A percentile compares a stretch with the other conserved stretches of the same genome.
Evolutionary conservation across 2,113 vertebrate species (phyloP).

Genomic region (Lathamus discolor): DNA sequence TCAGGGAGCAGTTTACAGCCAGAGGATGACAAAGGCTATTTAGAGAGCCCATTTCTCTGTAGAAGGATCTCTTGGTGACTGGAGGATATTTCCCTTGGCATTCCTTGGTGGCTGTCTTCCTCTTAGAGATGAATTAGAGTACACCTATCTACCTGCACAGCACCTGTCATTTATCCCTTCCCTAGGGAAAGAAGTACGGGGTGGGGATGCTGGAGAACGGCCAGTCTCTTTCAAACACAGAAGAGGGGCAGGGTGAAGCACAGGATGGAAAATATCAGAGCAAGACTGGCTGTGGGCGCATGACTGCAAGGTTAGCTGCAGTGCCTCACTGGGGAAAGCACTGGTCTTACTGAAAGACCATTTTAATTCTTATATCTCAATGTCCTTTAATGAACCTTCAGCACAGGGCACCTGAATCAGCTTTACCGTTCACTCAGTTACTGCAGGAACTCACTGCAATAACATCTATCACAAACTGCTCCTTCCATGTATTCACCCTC

Average conservation of each 20-base stretch:
- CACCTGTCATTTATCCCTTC: not conserved
- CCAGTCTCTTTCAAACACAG: not conserved
- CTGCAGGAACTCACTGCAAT: not conserved
- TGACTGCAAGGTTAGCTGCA: not conserved
- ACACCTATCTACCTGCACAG: accelerated
- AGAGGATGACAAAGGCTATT: not conserved
- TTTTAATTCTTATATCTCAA: not conserved
- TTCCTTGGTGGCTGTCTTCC: not conserved
- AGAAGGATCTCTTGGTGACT: not conserved
- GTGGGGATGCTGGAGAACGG: not conserved
- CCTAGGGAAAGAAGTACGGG: not conserved
- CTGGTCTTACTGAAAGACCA: not conserved
- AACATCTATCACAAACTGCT: not conserved
- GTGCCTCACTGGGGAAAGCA: not conserved
- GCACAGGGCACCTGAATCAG: not conserved
- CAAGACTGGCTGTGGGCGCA: not conserved
- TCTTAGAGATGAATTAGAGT: not conserved
- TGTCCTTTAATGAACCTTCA: not conserved
- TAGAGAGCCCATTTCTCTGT: not conserved
- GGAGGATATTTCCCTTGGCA: not conserved
- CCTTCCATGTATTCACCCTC: not conserved
- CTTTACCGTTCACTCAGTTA: not conserved
- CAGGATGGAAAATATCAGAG: not conserved
- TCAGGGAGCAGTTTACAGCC: not conserved
- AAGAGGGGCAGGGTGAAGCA: not conserved